Evolutionary conservation across 2,888 invertebrate species (phyloP), one percentile per base, ranked within the genome.

Genomic region (Blastobasis adustella): DNA sequence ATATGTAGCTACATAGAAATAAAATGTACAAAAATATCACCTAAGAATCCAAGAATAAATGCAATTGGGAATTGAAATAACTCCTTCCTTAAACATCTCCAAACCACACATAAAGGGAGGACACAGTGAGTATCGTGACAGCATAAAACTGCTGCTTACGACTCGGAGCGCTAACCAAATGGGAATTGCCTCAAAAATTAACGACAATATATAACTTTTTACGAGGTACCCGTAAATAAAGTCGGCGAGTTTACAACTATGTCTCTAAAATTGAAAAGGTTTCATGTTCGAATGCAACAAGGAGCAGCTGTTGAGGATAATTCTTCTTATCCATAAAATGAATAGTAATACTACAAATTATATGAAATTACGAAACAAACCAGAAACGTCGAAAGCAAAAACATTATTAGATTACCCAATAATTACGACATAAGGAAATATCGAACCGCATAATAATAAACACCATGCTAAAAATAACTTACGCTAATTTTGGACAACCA

Each of bases 201-300:
- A 76, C 68, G 73, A 75, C 69, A 73, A 66, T 79, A 75, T 23
- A 23, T 23, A 79, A 78, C 67, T 62, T 63, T 82, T 82, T 79
- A 83, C 71, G 77, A 76, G 60, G 58, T 55, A 58, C 58, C 54
- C 58, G 55, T 42, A 56, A 69, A 73, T 64, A 69, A 64, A 75
- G 69, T 65, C 71, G 63, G 63, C 63, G 69, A 55, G 55, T 53
- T 23, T 23, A 23, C 23, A 23, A 23, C 23, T 23, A 23, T 23
- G 23, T 23, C 23, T 23, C 23, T 23, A 23, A 23, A 23, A 23
- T 23, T 23, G 23, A 23, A 23, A 23, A 23, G 23, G 23, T 23
- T 2, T 23, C 3, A 23, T 2, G 23, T 23, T 23, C 23, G 23
- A 23, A 23, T 23, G 23, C 23, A 23, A 23, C 23, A 3, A 23